A percentile compares a stretch with the other conserved stretches of the same genome.
phyloP scores from a whole-genome alignment of 2,888 invertebrate species.

The Epinotia demarniana region DNA sequence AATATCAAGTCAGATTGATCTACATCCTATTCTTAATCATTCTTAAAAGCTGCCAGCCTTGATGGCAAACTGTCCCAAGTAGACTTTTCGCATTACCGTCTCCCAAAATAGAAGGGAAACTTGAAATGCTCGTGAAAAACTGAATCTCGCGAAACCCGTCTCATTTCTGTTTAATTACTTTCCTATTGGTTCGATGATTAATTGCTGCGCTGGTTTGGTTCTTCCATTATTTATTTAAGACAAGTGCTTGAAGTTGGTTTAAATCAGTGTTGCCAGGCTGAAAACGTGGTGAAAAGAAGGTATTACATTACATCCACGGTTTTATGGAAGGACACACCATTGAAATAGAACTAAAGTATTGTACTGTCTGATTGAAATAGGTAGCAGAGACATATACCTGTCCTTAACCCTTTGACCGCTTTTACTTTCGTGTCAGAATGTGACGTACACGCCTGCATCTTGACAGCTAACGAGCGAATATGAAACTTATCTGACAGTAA shows the following conservation, averaged over 20 bases:
- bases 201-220: conserved; percentile 11
- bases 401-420: no score
- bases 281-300: not conserved
- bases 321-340: no score
- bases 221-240: conserved; percentile 28
- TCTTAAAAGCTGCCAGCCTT: not conserved
- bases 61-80: not conserved
- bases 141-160: not conserved
- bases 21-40: not conserved
- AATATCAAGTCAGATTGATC: not conserved
- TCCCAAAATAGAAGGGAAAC: not conserved
- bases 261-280: not conserved
- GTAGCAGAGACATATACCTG: no score
- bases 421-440: no score
- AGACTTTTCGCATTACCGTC: not conserved
- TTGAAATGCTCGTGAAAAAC: conserved; percentile 9
- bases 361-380: no score
- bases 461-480: no score
- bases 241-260: not conserved
- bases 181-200: conserved; percentile 33
- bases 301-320: not conserved
- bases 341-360: no score
- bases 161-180: conserved; percentile 33
- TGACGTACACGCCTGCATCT: no score
- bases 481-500: no score